Conservation (phyloP, 2,888 invertebrate species). For the Litoditis marina region DNA sequence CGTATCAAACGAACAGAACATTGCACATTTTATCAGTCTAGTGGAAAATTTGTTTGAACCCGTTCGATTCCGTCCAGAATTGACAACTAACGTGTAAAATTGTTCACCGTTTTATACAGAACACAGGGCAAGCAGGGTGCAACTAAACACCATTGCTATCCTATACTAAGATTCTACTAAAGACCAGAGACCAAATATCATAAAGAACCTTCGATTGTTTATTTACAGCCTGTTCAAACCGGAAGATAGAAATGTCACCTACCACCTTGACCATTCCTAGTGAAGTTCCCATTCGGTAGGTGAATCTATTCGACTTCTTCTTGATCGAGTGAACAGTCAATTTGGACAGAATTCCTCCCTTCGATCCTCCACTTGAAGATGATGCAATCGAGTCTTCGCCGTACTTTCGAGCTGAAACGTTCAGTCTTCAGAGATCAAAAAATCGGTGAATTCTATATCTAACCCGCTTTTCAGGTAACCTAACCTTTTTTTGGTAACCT, state of each 20-base stretch:
- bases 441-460: too few relatives aligned
- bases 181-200: not conserved
- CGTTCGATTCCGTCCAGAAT: too few relatives aligned
- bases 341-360: slow-evolving; percentile 45
- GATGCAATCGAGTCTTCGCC: slow-evolving; percentile 31
- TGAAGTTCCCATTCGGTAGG: slow-evolving; percentile 53
- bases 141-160: not conserved
- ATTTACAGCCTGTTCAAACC: not conserved
- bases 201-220: not conserved
- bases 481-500: too few relatives aligned
- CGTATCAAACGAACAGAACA: too few relatives aligned
- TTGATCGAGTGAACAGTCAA: slow-evolving; percentile 53
- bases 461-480: too few relatives aligned
- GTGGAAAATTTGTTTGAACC: too few relatives aligned
- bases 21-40: too few relatives aligned
- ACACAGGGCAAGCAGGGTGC: too few relatives aligned
- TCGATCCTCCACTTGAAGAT: too few relatives aligned
- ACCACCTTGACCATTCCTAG: slow-evolving; percentile 50
- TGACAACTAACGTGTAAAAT: too few relatives aligned
- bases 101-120: too few relatives aligned
- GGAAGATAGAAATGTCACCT: not conserved
- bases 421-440: too few relatives aligned
- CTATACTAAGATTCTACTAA: not conserved
- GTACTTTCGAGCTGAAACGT: slow-evolving; percentile 52
- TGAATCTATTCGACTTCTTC: slow-evolving; percentile 56